These are phyloP conservation scores for Coptodon bakossiorum DNA, from an alignment of 2,113 vertebrate genomes.

Conservation along the genomic window DNA sequence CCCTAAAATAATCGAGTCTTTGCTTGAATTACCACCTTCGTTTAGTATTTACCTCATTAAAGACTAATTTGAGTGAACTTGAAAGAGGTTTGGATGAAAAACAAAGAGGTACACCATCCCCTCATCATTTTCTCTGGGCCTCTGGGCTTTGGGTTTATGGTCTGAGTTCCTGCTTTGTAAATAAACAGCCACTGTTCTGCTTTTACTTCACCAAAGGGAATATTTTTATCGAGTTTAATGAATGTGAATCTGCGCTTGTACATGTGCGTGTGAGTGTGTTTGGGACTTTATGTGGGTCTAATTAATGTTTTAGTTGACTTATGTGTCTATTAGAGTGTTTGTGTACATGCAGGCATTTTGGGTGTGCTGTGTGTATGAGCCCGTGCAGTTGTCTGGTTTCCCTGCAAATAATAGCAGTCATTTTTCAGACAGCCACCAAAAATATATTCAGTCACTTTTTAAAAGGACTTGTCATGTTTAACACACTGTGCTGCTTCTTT, in stretches of 20 bases:
- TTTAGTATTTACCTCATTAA: conserved; percentile 27
- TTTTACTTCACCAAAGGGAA: conserved; percentile 22
- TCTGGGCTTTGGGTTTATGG: conserved; percentile 16
- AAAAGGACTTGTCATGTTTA: conserved; percentile 5
- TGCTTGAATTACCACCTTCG: background rate
- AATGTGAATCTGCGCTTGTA: background rate
- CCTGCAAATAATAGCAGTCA: background rate
- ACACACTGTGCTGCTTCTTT: background rate
- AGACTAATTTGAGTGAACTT: conserved; percentile 4
- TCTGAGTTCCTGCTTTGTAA: conserved; percentile 31
- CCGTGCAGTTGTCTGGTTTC: background rate
- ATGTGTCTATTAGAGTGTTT: background rate
- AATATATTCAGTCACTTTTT: background rate
- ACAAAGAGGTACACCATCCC: background rate
- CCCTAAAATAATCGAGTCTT: background rate
- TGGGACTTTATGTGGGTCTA: background rate
- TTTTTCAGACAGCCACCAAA: background rate
- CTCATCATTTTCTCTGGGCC: conserved; percentile 16
- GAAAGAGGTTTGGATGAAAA: conserved; percentile 24
- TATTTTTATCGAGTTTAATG: background rate
- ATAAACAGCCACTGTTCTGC: conserved; percentile 29
- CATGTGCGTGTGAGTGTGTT: background rate
- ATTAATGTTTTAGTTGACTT: conserved; percentile 19
- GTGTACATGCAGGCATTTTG: background rate
- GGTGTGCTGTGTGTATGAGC: background rate